phyloP scores from a whole-genome alignment of 2,797 vertebrate species.

The Sciurus vulgaris region DNA sequence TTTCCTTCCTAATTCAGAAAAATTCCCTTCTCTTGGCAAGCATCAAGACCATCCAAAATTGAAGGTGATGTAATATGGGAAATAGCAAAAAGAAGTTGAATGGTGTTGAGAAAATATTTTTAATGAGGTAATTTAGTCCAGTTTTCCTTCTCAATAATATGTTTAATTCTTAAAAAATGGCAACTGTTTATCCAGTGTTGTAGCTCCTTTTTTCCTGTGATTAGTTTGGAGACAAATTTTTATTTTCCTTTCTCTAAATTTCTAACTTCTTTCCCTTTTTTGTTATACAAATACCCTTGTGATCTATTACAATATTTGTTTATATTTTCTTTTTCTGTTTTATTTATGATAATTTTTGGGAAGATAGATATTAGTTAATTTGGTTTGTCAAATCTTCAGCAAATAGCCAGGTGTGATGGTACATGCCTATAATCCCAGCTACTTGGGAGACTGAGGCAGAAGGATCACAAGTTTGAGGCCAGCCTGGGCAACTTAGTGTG shows the following conservation, averaged over 20 bases:
- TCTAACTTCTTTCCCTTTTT: conserved; percentile 39
- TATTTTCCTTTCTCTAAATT: conserved; percentile 39
- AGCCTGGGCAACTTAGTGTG: not conserved
- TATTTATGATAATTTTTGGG: conserved; percentile 28
- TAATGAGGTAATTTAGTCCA: not conserved
- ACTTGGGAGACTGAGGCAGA: not conserved
- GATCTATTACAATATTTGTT: not conserved
- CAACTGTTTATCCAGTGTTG: not conserved
- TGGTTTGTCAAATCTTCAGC: conserved; percentile 22
- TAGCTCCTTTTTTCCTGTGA: not conserved
- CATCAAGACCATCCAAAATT: not conserved
- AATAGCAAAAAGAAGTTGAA: conserved; percentile 5
- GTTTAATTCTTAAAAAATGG: conserved; percentile 11
- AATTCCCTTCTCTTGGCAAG: not conserved
- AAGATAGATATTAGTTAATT: conserved; percentile 15
- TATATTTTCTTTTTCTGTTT: conserved; percentile 33
- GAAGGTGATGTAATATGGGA: not conserved
- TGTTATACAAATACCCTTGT: conserved; percentile 1
- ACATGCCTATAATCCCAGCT: not conserved
- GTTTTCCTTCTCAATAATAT: not conserved
- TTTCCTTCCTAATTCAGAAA: not conserved
- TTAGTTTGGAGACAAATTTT: conserved; percentile 49
- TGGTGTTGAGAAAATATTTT: conserved; percentile 13
- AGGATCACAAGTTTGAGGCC: not conserved
- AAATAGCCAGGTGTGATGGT: not conserved